A percentile compares a stretch with the other conserved stretches of the same genome.
These are phyloP conservation scores for Cossypha polioptera DNA, from an alignment of 2,797 vertebrate species.

Conservation along the genomic window DNA sequence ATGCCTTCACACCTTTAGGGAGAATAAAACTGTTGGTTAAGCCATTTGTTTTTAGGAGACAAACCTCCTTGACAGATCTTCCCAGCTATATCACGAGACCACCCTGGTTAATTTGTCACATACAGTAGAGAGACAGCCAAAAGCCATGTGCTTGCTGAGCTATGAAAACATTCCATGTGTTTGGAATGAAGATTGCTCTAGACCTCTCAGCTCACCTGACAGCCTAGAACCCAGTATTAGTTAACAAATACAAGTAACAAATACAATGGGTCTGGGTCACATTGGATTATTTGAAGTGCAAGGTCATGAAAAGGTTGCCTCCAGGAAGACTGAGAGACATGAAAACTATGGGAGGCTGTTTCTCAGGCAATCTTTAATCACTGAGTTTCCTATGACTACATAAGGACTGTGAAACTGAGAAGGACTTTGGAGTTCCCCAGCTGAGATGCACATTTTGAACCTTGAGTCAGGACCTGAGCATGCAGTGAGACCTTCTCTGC, in stretches of 20 bases:
- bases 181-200: not conserved
- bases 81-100: not conserved
- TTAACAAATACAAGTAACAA: not conserved
- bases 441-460: not conserved
- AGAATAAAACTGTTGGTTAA: not conserved
- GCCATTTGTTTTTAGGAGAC: not conserved
- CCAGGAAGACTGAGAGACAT: not conserved
- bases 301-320: not conserved
- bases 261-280: not conserved
- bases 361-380: not conserved
- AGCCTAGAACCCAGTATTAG: not conserved
- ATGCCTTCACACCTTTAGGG: not conserved
- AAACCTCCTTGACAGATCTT: not conserved
- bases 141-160: not conserved
- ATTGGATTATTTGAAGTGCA: not conserved
- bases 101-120: not conserved
- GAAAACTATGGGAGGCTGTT: not conserved
- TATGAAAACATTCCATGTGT: not conserved
- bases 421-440: not conserved
- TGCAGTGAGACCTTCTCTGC: fast-evolving
- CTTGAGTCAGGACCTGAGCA: not conserved
- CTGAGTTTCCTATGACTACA: not conserved
- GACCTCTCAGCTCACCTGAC: not conserved
- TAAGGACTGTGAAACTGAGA: not conserved
- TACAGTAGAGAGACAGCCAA: not conserved